Conservation (phyloP, 2,113 vertebrate genomes). For the Esox niger region DNA sequence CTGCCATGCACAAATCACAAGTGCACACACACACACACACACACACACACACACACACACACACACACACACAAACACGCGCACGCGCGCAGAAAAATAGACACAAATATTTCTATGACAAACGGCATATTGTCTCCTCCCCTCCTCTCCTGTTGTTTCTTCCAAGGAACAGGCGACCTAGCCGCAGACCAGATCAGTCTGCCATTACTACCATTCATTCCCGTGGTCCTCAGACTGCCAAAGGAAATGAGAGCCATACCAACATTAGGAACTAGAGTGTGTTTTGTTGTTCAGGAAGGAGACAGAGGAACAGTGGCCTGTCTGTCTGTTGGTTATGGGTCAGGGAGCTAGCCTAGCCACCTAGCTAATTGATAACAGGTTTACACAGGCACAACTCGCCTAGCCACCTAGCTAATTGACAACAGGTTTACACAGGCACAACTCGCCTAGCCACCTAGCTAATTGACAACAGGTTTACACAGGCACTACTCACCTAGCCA, state of each 20-base stretch:
- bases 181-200: constrained; percentile 19
- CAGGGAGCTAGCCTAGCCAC: constrained; percentile 55
- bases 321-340: constrained; percentile 51
- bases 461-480: no score
- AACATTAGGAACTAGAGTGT: neutral
- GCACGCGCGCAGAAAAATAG: constrained; percentile 13
- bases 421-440: no score
- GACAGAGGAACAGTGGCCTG: constrained; percentile 50
- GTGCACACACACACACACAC: no score
- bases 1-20: no score
- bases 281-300: constrained; percentile 28
- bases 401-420: constrained; percentile 63
- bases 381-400: no score
- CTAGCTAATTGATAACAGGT: constrained; percentile 67
- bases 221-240: constrained; percentile 37
- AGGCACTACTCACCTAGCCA: no score
- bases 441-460: no score
- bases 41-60: no score
- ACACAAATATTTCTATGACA: neutral
- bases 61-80: no score
- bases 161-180: constrained; percentile 36
- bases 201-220: constrained; percentile 36
- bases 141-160: no score
- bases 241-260: constrained; percentile 44
- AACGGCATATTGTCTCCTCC: no score